Evolutionary conservation across 2,797 vertebrate species (phyloP).

Genomic region (Acropternis orthonyx): DNA sequence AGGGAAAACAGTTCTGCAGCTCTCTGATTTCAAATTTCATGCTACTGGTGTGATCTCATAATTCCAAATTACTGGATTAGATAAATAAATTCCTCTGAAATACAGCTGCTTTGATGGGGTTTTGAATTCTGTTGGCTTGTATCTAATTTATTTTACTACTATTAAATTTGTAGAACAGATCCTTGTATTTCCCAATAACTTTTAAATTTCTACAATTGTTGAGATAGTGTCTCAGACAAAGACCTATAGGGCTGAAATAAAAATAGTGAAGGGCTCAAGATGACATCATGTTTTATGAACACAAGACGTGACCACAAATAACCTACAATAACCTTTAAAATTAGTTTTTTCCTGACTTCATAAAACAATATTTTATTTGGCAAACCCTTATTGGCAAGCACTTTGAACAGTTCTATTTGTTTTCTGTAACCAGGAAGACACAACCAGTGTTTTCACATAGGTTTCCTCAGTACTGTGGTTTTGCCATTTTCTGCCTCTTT

Average conservation of each 20-base stretch:
- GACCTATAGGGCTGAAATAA: conserved; percentile 71
- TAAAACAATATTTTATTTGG: conserved; percentile 86
- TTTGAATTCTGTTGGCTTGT: conserved; percentile 43
- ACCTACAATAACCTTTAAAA: conserved; percentile 85
- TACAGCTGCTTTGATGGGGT: conserved; percentile 14
- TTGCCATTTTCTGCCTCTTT: conserved; percentile 79
- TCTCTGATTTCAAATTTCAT: not conserved
- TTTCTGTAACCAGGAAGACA: conserved; percentile 86
- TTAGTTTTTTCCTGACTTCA: conserved; percentile 87
- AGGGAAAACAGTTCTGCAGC: not conserved
- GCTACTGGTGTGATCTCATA: not conserved
- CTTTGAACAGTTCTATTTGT: conserved; percentile 81
- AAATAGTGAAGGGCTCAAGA: conserved; percentile 74
- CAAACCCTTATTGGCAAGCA: conserved; percentile 75
- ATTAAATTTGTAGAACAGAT: conserved; percentile 45
- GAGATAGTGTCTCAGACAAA: conserved; percentile 71
- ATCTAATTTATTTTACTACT: conserved; percentile 24
- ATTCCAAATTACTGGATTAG: not conserved
- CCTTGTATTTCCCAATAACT: conserved; percentile 62
- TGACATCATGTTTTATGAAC: conserved; percentile 80
- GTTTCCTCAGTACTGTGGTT: conserved; percentile 79
- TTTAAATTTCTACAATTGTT: conserved; percentile 64
- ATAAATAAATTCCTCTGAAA: conserved; percentile 26
- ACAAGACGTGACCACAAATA: conserved; percentile 83
- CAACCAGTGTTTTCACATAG: conserved; percentile 81